Percentiles rank a stretch among this genome's conserved stretches.
Evolutionary conservation across 2,888 invertebrate genomes (phyloP).

Genomic region (Pomacea canaliculata): DNA sequence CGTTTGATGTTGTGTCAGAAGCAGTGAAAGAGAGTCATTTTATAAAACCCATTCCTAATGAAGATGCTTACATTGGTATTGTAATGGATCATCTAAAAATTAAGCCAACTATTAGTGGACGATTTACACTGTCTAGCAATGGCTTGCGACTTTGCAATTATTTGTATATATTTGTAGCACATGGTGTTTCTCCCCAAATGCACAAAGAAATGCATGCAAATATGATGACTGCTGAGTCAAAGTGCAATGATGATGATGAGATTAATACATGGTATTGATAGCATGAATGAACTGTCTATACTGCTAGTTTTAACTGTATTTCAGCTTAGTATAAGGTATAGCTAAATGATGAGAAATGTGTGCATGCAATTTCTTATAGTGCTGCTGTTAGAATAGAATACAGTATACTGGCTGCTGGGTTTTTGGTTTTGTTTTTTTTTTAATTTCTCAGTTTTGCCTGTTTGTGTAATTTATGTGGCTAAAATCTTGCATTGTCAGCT

Average conservation of each 20-base stretch:
- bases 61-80: constrained; percentile 68
- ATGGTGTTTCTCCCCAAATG: constrained; percentile 50
- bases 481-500: too few species aligned
- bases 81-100: constrained; percentile 54
- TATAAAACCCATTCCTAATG: constrained; percentile 61
- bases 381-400: too few species aligned
- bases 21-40: constrained; percentile 50
- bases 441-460: too few species aligned
- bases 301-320: too few species aligned
- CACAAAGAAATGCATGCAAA: constrained; percentile 50
- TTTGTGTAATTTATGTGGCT: too few species aligned
- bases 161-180: constrained; percentile 63
- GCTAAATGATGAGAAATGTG: too few species aligned
- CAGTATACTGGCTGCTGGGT: too few species aligned
- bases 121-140: constrained; percentile 58
- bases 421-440: too few species aligned
- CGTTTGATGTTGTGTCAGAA: constrained; percentile 52
- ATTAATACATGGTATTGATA: constrained; percentile 28
- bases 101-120: constrained; percentile 52
- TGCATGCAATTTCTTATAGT: too few species aligned
- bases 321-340: too few species aligned
- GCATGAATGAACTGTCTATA: too few species aligned
- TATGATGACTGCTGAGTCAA: constrained; percentile 43
- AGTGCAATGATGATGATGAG: constrained; percentile 32
- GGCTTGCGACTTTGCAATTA: constrained; percentile 64